A percentile compares a stretch with the other conserved stretches of the same genome.
phyloP scores from a whole-genome alignment of 2,113 vertebrate species.

The Corydoras maculifer region DNA sequence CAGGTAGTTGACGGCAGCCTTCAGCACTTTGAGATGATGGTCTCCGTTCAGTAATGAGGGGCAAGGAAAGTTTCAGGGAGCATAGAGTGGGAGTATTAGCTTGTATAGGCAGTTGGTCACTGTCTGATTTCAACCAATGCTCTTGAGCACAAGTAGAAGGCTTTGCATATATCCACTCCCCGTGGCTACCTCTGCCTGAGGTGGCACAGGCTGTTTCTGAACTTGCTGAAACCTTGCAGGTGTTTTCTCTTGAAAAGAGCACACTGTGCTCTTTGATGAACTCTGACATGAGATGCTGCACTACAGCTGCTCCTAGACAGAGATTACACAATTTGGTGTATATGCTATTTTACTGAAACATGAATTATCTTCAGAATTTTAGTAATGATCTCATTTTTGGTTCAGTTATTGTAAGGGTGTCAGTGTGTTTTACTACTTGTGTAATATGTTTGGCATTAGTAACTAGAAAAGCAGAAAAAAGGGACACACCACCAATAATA shows the following conservation, averaged over 20 bases:
- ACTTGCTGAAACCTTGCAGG: constrained; percentile 30
- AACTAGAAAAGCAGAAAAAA: neutral
- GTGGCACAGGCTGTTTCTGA: constrained; percentile 18
- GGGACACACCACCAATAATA: constrained; percentile 57
- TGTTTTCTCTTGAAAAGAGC: constrained; percentile 54
- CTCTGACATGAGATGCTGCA: constrained; percentile 60
- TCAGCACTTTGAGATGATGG: constrained; percentile 32
- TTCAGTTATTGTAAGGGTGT: too few relatives aligned
- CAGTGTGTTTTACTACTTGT: too few relatives aligned
- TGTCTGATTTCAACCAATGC: neutral
- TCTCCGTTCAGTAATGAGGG: constrained; percentile 49
- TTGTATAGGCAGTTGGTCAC: constrained; percentile 28
- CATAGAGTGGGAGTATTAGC: constrained; percentile 40
- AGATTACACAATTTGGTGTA: neutral
- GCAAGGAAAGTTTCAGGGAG: constrained; percentile 59
- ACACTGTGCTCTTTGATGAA: constrained; percentile 53
- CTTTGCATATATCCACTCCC: constrained; percentile 24
- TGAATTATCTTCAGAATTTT: too few relatives aligned
- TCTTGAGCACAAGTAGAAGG: constrained; percentile 1
- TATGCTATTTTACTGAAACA: too few relatives aligned
- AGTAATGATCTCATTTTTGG: too few relatives aligned
- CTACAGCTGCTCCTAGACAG: constrained; percentile 55
- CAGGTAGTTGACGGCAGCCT: constrained; percentile 1
- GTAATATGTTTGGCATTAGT: too few relatives aligned
- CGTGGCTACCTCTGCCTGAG: constrained; percentile 26